Evolutionary conservation across 2,797 vertebrate species (phyloP).

Genomic region (Pangasius sanitwongsei): DNA sequence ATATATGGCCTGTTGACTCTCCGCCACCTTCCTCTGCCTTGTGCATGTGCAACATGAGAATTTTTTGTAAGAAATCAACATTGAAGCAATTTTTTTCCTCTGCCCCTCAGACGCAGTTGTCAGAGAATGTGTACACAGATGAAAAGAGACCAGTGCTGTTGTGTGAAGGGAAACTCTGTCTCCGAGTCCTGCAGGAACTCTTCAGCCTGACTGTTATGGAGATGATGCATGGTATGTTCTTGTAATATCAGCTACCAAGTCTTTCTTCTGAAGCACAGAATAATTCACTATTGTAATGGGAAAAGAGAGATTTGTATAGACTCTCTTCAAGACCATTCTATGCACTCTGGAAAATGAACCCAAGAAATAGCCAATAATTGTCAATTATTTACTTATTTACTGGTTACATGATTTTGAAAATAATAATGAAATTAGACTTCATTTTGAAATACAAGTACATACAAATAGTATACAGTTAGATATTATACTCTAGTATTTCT

Average conservation of each 20-base stretch:
- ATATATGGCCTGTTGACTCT: neutral
- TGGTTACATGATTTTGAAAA: neutral
- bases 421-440: neutral
- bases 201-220: conserved; percentile 86
- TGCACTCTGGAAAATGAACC: neutral
- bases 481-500: neutral
- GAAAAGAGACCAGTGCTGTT: conserved; percentile 85
- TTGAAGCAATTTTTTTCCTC: neutral
- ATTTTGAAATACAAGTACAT: neutral
- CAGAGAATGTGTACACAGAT: conserved; percentile 81
- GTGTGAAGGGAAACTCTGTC: conserved; percentile 85
- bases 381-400: neutral
- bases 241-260: neutral
- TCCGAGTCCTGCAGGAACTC: conserved; percentile 81
- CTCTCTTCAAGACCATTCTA: neutral
- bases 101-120: conserved; percentile 78
- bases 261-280: neutral
- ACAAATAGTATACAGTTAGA: neutral
- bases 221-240: conserved; percentile 88
- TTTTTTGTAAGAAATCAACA: neutral
- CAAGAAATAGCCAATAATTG: neutral
- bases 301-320: neutral
- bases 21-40: neutral
- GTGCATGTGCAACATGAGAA: neutral
- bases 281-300: neutral